Evolutionary conservation across 2,888 invertebrate species (phyloP).

Genomic region (Slavum lentiscoides): DNA sequence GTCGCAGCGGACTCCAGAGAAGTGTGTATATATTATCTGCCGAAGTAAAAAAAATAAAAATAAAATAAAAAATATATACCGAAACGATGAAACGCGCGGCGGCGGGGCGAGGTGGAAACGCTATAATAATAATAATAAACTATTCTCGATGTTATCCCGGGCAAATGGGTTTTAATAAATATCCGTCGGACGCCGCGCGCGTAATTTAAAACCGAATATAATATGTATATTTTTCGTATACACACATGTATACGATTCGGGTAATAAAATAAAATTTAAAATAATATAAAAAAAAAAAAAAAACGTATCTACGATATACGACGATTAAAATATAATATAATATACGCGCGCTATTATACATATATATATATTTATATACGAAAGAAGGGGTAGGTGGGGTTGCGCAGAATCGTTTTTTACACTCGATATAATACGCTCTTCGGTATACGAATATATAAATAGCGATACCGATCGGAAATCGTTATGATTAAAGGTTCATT

Average conservation of each 20-base stretch:
- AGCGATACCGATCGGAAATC: too few species aligned
- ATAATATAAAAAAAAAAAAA: neutral
- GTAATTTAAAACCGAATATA: constrained; percentile 41
- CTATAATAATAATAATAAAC: constrained; percentile 20
- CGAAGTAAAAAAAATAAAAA: neutral
- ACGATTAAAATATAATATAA: too few species aligned
- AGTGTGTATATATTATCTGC: neutral
- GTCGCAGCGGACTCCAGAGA: constrained; percentile 22
- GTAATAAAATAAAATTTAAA: constrained; percentile 4
- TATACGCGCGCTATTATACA: too few species aligned
- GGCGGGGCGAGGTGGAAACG: too few species aligned
- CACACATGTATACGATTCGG: neutral
- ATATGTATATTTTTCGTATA: neutral
- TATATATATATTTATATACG: too few species aligned
- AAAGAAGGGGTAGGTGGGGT: too few species aligned
- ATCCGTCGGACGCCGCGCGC: neutral
- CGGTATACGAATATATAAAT: too few species aligned
- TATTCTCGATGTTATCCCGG: constrained; percentile 28
- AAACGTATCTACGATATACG: neutral
- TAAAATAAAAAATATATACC: too few species aligned
- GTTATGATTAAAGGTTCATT: too few species aligned
- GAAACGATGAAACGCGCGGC: too few species aligned
- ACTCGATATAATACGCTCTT: too few species aligned
- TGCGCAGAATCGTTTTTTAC: too few species aligned
- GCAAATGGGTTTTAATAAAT: constrained; percentile 40